Conservation (phyloP, 2,888 invertebrate genomes). For the Tipula unca region DNA sequence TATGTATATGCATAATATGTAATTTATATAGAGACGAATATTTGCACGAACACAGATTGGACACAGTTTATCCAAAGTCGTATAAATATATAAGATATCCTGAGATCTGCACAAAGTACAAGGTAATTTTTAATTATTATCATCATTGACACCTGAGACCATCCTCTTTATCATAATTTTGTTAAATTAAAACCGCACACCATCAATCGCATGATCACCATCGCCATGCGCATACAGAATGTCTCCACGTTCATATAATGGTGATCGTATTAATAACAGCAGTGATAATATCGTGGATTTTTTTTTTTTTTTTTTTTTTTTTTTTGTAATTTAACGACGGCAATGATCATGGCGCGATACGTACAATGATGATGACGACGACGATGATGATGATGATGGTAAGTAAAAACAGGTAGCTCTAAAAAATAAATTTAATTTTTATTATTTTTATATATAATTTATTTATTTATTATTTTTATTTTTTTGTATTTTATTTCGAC, state of each 20-base stretch:
- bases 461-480: neutral
- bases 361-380: neutral
- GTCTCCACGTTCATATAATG: constrained; percentile 3
- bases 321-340: neutral
- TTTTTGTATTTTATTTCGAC: neutral
- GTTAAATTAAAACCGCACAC: neutral
- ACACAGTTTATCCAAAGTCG: neutral
- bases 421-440: constrained; percentile 14
- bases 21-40: no score
- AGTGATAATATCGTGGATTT: neutral
- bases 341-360: neutral
- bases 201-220: neutral
- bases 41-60: no score
- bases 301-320: neutral
- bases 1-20: no score
- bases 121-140: neutral
- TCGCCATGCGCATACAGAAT: neutral
- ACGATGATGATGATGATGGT: neutral
- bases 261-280: constrained; percentile 8
- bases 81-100: neutral
- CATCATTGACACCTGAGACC: neutral
- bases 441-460: neutral
- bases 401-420: constrained; percentile 14
- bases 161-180: neutral
- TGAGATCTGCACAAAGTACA: neutral